Evolutionary conservation across 2,113 vertebrate genomes (phyloP).

Genomic region (Tragelaphus imberbis): DNA sequence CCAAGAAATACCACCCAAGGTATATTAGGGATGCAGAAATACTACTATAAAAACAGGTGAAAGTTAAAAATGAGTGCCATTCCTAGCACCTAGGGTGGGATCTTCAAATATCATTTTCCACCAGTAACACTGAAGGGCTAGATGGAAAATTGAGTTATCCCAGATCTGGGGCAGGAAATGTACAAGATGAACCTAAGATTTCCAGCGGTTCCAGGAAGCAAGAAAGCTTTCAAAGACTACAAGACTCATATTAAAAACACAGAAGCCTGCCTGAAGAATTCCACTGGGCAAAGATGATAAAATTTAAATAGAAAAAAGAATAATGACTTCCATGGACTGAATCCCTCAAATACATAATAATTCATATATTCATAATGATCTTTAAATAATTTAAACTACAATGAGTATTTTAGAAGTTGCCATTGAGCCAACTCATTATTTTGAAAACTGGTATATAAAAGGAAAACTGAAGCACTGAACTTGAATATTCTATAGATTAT

Average conservation of each 20-base stretch:
- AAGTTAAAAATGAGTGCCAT: not conserved
- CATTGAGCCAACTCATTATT: not conserved
- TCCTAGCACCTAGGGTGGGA: not conserved
- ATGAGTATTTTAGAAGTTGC: not conserved
- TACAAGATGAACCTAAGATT: not conserved
- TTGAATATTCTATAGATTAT: not conserved
- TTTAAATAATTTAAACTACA: not conserved
- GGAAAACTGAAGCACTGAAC: not conserved
- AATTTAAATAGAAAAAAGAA: not conserved
- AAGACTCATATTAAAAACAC: not conserved
- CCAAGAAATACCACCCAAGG: not conserved
- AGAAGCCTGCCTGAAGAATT: not conserved
- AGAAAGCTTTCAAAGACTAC: not conserved
- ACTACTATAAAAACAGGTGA: not conserved
- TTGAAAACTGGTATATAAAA: not conserved
- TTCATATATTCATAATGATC: not conserved
- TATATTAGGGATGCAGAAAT: not conserved
- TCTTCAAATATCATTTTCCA: not conserved
- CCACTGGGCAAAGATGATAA: not conserved
- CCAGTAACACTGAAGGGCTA: not conserved
- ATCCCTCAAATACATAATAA: not conserved
- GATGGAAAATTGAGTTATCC: not conserved
- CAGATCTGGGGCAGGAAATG: not conserved
- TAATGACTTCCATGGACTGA: not conserved
- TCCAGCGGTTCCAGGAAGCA: not conserved